Evolutionary conservation across 1,140 invertebrate genomes (phyloP).

Genomic region (Zaprionus kolodkinae): DNA sequence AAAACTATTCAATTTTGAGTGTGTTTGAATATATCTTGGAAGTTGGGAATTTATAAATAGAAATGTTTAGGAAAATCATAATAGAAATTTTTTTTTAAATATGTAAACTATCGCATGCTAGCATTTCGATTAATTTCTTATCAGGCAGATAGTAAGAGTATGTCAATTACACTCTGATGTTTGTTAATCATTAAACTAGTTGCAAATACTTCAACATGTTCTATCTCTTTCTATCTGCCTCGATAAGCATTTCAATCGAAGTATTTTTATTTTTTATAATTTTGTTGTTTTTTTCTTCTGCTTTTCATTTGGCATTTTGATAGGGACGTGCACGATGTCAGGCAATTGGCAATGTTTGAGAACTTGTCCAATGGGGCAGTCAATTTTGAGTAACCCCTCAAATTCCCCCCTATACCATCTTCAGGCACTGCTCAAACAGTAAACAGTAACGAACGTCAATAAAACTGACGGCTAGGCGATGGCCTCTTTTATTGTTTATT

Average conservation of each 20-base stretch:
- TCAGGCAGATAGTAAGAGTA: neutral
- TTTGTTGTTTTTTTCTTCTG: constrained; percentile 1
- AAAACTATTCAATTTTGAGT: constrained; percentile 3
- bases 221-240: neutral
- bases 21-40: neutral
- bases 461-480: constrained; percentile 51
- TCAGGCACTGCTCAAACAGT: neutral
- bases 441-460: constrained; percentile 59
- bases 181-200: neutral
- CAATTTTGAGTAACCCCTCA: constrained; percentile 49
- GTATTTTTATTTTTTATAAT: neutral
- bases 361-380: constrained; percentile 44
- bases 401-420: neutral
- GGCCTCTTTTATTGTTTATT: constrained; percentile 68
- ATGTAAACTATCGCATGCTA: neutral
- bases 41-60: neutral
- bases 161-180: neutral
- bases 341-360: constrained; percentile 61
- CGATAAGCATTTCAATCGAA: neutral
- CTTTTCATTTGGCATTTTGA: constrained; percentile 17
- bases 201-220: neutral
- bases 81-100: neutral
- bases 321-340: constrained; percentile 49
- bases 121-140: neutral
- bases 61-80: neutral